Base-by-base conservation (phyloP, 2,113 vertebrate species). In the Oreochromis aureus region DNA sequence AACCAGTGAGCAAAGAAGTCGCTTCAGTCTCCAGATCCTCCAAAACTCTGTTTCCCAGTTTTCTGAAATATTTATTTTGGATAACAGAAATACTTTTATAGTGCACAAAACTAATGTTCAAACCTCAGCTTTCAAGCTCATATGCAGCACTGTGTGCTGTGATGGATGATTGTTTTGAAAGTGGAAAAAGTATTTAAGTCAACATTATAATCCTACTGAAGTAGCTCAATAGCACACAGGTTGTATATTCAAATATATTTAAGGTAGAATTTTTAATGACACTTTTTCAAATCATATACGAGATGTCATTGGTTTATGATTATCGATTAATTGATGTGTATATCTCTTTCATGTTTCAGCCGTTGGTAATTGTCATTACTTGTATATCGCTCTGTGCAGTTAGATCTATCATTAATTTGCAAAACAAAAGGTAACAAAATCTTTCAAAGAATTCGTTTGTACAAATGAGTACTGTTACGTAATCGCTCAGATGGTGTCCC, bases 401-500 rank as follows among this genome's bases (percentile, higher is more conserved):
- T 36, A n/a, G 59, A n/a, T 63, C 32, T 36, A 66, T 7, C 2
- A 66, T 66, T 18, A 36, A 66, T 12, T n/a, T 63, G 0, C 61
- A 66, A 32, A 66, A 66, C 10, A 66, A 66, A 30, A 27, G 24
- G 48, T 18, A 51, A 8, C 7, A 6, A 63, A 39, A 66, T 12
- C 61, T 36, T 66, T 66, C 12, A 18, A 66, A 66, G 32, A 66
- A 36, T 36, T 36, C 0, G 32, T 36, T 19, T n/a, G 61, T 36
- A 66, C 0, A 66, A n/a, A 36, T 3, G 7, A 36, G 61, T 12
- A 32, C n/a, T 44, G 36, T 10, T 3, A 39, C 24, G 22, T 27
- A 15, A 46, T 46, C 9, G 3, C n/a, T 24, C 36, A 13, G 7
- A 41, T 9, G 36, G 34, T 6, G 63, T 69, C n/a, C 0, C 19